Conservation (phyloP, 2,888 invertebrate genomes). For the Eupithecia abbreviata region DNA sequence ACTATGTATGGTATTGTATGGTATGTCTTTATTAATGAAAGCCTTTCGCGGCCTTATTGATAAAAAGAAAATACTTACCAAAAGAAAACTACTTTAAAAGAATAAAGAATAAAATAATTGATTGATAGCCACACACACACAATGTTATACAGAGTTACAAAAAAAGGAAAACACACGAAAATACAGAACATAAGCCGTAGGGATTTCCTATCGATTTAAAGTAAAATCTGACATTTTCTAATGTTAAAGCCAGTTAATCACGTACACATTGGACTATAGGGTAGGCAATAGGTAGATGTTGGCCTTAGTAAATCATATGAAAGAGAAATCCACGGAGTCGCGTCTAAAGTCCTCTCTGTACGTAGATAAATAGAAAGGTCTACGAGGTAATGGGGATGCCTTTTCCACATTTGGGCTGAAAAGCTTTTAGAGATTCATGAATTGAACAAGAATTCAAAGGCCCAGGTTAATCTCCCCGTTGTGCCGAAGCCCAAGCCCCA, state of each 20-base stretch:
- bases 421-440: conserved; percentile 25
- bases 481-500: conserved; percentile 7
- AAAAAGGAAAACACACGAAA: too few relatives aligned
- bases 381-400: conserved; percentile 25
- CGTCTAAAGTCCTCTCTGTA: not conserved
- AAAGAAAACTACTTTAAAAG: too few relatives aligned
- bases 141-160: too few relatives aligned
- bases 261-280: not conserved
- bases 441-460: conserved; percentile 28
- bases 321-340: conserved; percentile 10
- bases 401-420: conserved; percentile 30
- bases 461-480: conserved; percentile 16
- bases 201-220: not conserved
- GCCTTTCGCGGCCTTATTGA: too few relatives aligned
- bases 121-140: too few relatives aligned
- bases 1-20: too few relatives aligned
- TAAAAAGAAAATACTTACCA: too few relatives aligned
- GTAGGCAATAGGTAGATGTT: not conserved
- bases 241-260: not conserved
- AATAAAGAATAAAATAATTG: too few relatives aligned
- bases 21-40: too few relatives aligned
- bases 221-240: not conserved
- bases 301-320: conserved; percentile 4
- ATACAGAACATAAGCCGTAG: too few relatives aligned
- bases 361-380: conserved; percentile 18